These are phyloP conservation scores for Anas bahamensis DNA, from an alignment of 2,797 vertebrate genomes.

Conservation along the genomic window DNA sequence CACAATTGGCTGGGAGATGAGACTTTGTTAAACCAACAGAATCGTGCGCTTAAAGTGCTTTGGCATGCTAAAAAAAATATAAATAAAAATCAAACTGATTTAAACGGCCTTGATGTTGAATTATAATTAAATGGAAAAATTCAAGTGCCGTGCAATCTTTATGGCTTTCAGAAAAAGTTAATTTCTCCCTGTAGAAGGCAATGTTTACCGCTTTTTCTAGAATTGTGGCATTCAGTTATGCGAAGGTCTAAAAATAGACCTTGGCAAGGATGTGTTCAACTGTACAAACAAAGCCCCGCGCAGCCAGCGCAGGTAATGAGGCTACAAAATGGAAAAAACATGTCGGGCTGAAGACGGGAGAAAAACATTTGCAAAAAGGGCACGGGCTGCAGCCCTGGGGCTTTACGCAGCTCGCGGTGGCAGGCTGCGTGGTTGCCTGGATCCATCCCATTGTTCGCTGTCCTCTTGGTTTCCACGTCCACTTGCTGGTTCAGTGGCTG, in stretches of 20 bases:
- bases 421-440: neutral
- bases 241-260: slow-evolving; percentile 45
- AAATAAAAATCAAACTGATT: neutral
- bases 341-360: neutral
- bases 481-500: neutral
- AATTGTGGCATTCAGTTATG: slow-evolving; percentile 47
- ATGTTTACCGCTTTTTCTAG: slow-evolving; percentile 23
- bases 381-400: neutral
- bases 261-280: slow-evolving; percentile 67
- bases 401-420: neutral
- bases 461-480: neutral
- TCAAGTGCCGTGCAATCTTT: neutral
- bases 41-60: neutral
- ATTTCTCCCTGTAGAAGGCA: slow-evolving; percentile 14
- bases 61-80: neutral
- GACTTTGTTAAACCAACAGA: slow-evolving; percentile 12
- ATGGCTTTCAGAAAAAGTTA: neutral
- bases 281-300: slow-evolving; percentile 61
- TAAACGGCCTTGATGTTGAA: neutral
- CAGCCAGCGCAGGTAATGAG: slow-evolving; percentile 55
- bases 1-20: neutral
- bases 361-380: neutral
- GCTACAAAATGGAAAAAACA: slow-evolving; percentile 49
- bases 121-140: slow-evolving; percentile 26
- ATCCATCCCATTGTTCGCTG: neutral